Percentiles rank a stretch among this genome's conserved stretches.
Conservation (phyloP, 37 sponge, comb jelly and placozoan species). For the Agelas oroides region DNA sequence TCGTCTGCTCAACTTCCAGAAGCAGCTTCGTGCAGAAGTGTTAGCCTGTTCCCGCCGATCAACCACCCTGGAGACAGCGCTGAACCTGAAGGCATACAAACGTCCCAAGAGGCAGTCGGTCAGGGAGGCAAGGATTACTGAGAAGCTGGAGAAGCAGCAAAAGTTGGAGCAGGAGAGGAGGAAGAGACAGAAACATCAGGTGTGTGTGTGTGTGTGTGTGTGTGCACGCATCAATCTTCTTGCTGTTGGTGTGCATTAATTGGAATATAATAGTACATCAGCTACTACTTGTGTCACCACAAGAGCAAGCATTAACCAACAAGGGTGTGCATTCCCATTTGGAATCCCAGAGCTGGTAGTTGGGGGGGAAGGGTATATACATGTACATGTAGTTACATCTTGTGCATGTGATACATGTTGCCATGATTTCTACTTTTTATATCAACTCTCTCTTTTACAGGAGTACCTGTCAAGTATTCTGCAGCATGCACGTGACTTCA, state of each 20-base stretch:
- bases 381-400: background rate
- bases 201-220: slow-evolving; percentile 30
- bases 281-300: background rate
- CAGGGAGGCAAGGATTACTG: slow-evolving; percentile 95
- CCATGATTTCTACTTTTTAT: too few species aligned
- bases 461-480: slow-evolving; percentile 87
- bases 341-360: too few species aligned
- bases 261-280: too few species aligned
- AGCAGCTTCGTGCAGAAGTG: slow-evolving; percentile 90
- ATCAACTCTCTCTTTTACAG: slow-evolving; percentile 13
- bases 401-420: background rate
- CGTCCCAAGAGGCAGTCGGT: slow-evolving; percentile 94
- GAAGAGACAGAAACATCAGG: slow-evolving; percentile 94
- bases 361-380: too few species aligned
- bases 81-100: slow-evolving; percentile 95
- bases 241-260: too few species aligned
- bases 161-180: slow-evolving; percentile 88
- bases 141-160: slow-evolving; percentile 98
- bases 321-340: too few species aligned
- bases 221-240: background rate
- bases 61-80: slow-evolving; percentile 94
- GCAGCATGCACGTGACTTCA: slow-evolving; percentile 95
- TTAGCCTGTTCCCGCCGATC: slow-evolving; percentile 79
- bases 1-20: slow-evolving; percentile 91
- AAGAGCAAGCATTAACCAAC: too few species aligned